A percentile compares a stretch with the other conserved stretches of the same genome.
These are phyloP conservation scores for Dione vanillae DNA, from an alignment of 2,888 invertebrate species.

Conservation along the genomic window DNA sequence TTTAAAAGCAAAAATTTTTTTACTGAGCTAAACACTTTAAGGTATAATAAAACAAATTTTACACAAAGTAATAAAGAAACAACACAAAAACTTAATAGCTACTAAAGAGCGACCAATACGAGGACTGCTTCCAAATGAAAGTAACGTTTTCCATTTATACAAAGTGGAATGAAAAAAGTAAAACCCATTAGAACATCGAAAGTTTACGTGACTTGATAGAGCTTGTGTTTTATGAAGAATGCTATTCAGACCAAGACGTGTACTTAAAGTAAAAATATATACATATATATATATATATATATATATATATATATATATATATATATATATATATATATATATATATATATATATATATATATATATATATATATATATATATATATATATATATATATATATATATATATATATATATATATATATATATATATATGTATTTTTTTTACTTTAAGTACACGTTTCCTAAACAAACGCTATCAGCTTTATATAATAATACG, in stretches of 20 bases:
- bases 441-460: no score
- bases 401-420: no score
- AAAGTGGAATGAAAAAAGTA: slow-evolving; percentile 31
- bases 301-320: no score
- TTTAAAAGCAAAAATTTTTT: no score
- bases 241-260: neutral
- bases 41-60: slow-evolving; percentile 34
- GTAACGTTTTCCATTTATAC: slow-evolving; percentile 37
- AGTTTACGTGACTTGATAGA: slow-evolving; percentile 36
- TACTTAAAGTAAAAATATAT: neutral
- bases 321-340: no score
- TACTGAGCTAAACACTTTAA: slow-evolving; percentile 29
- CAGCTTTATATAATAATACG: no score
- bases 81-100: slow-evolving; percentile 41
- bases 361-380: no score
- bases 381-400: no score
- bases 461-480: no score
- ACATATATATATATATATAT: no score
- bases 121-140: slow-evolving; percentile 33
- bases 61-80: slow-evolving; percentile 34
- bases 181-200: slow-evolving; percentile 32
- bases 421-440: no score
- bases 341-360: no score
- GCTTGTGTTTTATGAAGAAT: slow-evolving; percentile 42
- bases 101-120: slow-evolving; percentile 36